A percentile compares a stretch with the other conserved stretches of the same genome.
phyloP scores from a whole-genome alignment of 2,113 vertebrate genomes.

The Orthonyx spaldingii region DNA sequence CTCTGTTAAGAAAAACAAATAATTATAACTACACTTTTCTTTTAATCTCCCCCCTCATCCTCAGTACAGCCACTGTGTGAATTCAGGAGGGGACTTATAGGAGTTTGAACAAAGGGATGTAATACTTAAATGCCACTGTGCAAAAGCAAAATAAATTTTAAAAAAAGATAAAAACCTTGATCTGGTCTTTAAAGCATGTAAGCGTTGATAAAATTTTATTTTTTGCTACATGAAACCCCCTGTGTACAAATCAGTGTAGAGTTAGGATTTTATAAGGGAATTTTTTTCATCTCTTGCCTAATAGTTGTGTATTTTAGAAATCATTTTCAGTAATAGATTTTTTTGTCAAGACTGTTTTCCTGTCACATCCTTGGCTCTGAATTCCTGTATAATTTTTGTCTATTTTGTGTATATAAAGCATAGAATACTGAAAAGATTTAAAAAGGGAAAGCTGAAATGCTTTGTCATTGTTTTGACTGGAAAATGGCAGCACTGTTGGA shows the following conservation, averaged over 20 bases:
- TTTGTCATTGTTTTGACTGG: slow-evolving; percentile 36
- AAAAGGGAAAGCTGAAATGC: slow-evolving; percentile 4
- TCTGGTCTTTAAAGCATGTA: neutral
- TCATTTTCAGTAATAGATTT: neutral
- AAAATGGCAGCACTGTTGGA: slow-evolving; percentile 19
- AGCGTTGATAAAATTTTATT: neutral
- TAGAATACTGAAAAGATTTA: slow-evolving; percentile 7
- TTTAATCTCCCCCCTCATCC: fast-evolving
- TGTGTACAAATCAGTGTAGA: neutral
- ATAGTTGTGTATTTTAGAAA: slow-evolving; percentile 14
- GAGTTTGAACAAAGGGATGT: neutral
- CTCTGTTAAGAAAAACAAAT: neutral
- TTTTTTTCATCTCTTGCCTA: slow-evolving; percentile 20
- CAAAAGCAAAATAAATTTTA: neutral
- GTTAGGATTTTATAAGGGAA: neutral
- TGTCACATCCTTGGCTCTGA: neutral
- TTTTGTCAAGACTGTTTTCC: neutral
- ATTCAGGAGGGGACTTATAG: neutral
- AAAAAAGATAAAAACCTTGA: neutral
- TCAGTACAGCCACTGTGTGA: neutral
- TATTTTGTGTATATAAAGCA: slow-evolving; percentile 50
- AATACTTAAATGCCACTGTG: neutral
- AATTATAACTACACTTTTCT: neutral
- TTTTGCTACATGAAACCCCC: neutral
- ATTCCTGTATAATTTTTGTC: slow-evolving; percentile 5